phyloP scores from a whole-genome alignment of 2,113 vertebrate species.

The Scytalopus superciliaris region DNA sequence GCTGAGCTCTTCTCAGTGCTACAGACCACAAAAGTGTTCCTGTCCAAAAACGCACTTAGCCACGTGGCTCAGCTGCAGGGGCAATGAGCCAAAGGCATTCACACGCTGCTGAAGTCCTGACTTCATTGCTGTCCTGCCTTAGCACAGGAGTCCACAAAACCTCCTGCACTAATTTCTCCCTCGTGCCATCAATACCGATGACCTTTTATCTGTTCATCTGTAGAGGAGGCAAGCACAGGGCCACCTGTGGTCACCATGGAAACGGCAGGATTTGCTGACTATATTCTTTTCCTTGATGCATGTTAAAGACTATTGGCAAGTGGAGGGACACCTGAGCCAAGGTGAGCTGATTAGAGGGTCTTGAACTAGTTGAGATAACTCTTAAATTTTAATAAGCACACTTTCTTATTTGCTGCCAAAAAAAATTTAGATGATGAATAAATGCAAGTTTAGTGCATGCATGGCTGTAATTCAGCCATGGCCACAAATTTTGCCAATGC shows the following conservation, averaged over 20 bases:
- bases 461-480: background rate
- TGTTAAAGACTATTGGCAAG: conserved; percentile 15
- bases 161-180: background rate
- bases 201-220: conserved; percentile 32
- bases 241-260: conserved; percentile 27
- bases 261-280: conserved; percentile 3
- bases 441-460: background rate
- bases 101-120: background rate
- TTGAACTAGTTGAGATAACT: background rate
- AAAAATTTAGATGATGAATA: conserved; percentile 3
- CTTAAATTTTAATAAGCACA: conserved; percentile 7
- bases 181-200: background rate
- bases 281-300: background rate
- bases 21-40: background rate
- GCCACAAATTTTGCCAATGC: conserved; percentile 3
- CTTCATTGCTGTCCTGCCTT: background rate
- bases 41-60: background rate
- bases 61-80: background rate
- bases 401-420: conserved; percentile 25
- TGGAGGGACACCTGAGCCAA: conserved; percentile 3
- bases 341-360: background rate
- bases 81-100: background rate
- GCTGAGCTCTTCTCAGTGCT: background rate
- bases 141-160: background rate
- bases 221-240: background rate